Base-by-base conservation (phyloP, 2,797 vertebrate species). In the Cichlasoma orientale region DNA sequence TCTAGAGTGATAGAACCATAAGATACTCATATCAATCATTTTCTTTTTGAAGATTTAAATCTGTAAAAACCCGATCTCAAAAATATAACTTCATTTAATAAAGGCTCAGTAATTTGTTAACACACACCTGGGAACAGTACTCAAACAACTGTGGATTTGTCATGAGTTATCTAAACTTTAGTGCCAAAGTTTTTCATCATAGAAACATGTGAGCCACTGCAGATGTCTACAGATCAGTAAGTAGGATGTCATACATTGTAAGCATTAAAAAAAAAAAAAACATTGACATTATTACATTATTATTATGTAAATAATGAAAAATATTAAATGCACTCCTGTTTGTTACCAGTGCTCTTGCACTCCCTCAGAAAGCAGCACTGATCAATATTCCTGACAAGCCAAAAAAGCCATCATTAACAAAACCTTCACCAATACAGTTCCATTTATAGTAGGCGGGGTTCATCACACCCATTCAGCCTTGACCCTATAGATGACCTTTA, bases 401-500 rank as follows among this genome's bases (percentile, higher is more conserved):
- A 52, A 81, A 33, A 82, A 79, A 75, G 31, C 52, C 23, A 86
- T 87, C 85, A 87, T 86, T 90, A 84, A 73, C 80, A 82, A 74
- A 84, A 74, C 80, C 77, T 58, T 88, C 68, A 73, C 21, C 63
- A 71, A 19, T 68, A 66, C 18, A 57, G 72, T 82, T 84, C 56
- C 56, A 83, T 75, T 58, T 68, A 75, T 18, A 19, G 79, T 41
- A 69, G 71, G 71, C 2, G 14, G 74, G 21, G 23, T 79, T 82
- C 75, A 44, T 54, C 52, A 44, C 57, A 86, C 55, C 77, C 83
- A 88, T 82, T 89, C 90, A 90, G 80, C 85, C 77, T 7, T 84
- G 91, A 93, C 91, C 92, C 93, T 78, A 83, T 77, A 92, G 93
- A 87, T 91, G 96, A 96, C 96, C 97, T 96, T 95, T 94, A 90